These are phyloP conservation scores for Tribolium castaneum DNA, from an alignment of 1,140 invertebrate genomes.

Conservation along the genomic window DNA sequence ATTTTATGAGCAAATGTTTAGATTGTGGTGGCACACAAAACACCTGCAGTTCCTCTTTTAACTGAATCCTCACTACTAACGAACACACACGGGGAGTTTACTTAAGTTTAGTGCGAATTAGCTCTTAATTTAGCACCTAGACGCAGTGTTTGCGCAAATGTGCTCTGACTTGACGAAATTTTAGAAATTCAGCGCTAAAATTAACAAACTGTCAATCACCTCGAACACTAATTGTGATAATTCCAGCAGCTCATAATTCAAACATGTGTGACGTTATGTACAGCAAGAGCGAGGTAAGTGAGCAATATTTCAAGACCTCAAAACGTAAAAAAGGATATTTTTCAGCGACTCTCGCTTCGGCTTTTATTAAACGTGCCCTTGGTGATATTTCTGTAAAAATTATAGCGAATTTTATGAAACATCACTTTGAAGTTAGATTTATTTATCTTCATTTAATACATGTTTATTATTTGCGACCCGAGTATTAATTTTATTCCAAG, in stretches of 20 bases:
- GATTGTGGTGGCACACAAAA: background rate
- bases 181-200: background rate
- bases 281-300: too few relatives aligned
- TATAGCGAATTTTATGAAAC: background rate
- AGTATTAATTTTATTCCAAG: background rate
- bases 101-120: conserved; percentile 29
- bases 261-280: too few relatives aligned
- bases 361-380: background rate
- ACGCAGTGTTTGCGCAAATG: background rate
- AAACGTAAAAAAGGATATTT: too few relatives aligned
- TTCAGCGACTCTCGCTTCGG: background rate
- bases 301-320: too few relatives aligned
- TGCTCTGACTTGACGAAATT: conserved; percentile 1
- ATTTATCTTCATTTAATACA: background rate
- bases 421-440: background rate
- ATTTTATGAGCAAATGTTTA: conserved; percentile 29
- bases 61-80: background rate
- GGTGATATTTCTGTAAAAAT: background rate
- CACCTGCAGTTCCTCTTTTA: background rate
- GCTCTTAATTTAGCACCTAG: conserved; percentile 29
- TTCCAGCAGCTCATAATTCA: too few relatives aligned
- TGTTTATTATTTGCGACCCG: background rate
- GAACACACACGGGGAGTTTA: conserved; percentile 6
- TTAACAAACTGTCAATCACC: background rate
- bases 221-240: too few relatives aligned